These are phyloP conservation scores for Platorchestia sp. DNA, from an alignment of 1,140 invertebrate species.

Conservation along the genomic window DNA sequence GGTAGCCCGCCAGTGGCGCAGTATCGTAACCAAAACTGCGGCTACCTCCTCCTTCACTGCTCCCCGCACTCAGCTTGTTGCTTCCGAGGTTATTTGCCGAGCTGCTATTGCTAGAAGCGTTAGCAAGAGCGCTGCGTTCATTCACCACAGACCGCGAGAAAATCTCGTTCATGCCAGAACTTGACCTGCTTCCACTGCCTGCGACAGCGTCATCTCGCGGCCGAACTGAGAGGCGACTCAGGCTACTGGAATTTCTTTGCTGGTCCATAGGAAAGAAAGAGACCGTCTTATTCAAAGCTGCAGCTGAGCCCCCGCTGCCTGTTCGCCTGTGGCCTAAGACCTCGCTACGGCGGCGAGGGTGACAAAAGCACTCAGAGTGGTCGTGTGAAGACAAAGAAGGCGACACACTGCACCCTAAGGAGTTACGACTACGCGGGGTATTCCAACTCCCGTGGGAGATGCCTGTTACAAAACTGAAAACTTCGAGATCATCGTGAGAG, in stretches of 20 bases:
- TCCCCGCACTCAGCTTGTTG: background rate
- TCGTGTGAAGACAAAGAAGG: background rate
- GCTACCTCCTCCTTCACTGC: constrained; percentile 4
- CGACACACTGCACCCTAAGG: background rate
- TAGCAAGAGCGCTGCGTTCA: background rate
- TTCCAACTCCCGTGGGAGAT: background rate
- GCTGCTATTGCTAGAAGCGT: background rate
- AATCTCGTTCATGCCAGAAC: background rate
- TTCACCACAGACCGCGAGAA: background rate
- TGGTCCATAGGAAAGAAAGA: background rate
- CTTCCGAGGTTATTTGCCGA: background rate
- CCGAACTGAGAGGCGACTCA: background rate
- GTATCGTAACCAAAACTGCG: constrained; percentile 43
- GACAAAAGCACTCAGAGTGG: background rate
- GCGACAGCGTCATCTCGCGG: background rate
- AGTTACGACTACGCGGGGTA: background rate
- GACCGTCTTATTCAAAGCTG: background rate
- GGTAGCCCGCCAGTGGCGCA: background rate
- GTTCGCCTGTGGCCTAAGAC: constrained; percentile 16
- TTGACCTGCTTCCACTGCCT: background rate
- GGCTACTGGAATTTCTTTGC: background rate
- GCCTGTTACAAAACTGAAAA: background rate
- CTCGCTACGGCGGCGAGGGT: background rate
- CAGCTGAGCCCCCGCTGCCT: background rate
- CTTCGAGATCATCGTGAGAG: constrained; percentile 1